These are phyloP conservation scores for Bombus cullumanus DNA, from an alignment of 1,140 invertebrate species.

Conservation along the genomic window DNA sequence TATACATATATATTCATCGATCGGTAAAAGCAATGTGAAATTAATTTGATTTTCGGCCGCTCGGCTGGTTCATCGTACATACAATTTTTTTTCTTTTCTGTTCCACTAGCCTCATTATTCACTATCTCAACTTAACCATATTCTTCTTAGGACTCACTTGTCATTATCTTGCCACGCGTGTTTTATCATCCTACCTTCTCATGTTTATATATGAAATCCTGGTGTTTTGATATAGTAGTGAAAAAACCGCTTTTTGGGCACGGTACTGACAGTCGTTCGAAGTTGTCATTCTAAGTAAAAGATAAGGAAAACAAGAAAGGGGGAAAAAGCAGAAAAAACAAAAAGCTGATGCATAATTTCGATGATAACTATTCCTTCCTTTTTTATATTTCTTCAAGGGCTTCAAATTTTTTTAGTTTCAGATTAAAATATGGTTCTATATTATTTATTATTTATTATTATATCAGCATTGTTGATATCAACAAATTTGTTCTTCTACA, in stretches of 20 bases:
- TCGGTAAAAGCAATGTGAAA: background rate
- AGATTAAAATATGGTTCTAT: background rate
- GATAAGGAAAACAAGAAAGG: background rate
- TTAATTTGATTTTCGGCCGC: slow-evolving; percentile 60
- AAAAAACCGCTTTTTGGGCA: slow-evolving; percentile 79
- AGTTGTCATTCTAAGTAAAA: slow-evolving; percentile 60
- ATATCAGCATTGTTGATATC: background rate
- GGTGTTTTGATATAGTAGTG: slow-evolving; percentile 81
- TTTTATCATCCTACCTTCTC: slow-evolving; percentile 65
- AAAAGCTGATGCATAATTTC: slow-evolving; percentile 33
- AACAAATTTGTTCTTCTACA: background rate
- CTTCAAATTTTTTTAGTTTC: background rate
- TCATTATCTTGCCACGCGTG: slow-evolving; percentile 67
- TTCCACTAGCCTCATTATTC: slow-evolving; percentile 64
- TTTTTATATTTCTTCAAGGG: slow-evolving; percentile 21
- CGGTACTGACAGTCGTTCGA: slow-evolving; percentile 74
- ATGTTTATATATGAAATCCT: slow-evolving; percentile 79
- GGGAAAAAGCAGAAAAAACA: background rate
- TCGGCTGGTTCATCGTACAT: slow-evolving; percentile 63
- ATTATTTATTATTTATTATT: background rate
- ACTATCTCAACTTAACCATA: slow-evolving; percentile 65
- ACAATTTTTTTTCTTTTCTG: slow-evolving; percentile 55
- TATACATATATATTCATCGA: slow-evolving; percentile 7
- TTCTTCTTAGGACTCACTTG: slow-evolving; percentile 68
- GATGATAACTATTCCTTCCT: slow-evolving; percentile 53